Conservation (phyloP, 2,888 invertebrate species). For the Drosophila dives region DNA sequence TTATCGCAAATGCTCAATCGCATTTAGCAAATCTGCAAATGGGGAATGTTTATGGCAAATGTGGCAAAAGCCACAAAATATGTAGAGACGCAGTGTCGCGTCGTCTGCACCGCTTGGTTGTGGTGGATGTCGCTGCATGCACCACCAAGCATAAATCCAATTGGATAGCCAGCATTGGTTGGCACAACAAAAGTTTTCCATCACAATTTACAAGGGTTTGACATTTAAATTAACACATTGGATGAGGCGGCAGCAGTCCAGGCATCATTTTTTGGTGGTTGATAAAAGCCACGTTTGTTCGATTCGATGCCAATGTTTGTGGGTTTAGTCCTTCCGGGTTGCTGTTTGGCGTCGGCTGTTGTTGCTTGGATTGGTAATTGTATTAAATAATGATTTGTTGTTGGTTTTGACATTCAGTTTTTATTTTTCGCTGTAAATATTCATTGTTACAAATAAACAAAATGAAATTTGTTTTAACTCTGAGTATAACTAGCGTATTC, state of each 20-base stretch:
- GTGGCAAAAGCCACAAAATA: conserved; percentile 58
- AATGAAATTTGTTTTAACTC: conserved; percentile 59
- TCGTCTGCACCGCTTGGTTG: conserved; percentile 31
- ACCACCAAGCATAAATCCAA: conserved; percentile 69
- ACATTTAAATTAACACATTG: conserved; percentile 63
- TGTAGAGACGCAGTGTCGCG: conserved; percentile 23
- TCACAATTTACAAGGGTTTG: conserved; percentile 50
- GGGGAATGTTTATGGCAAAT: conserved; percentile 30
- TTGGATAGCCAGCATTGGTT: conserved; percentile 45
- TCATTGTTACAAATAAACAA: conserved; percentile 75
- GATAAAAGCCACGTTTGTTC: conserved; percentile 22
- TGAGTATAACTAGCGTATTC: conserved; percentile 74
- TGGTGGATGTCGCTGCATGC: conserved; percentile 65
- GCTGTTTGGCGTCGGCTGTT: conserved; percentile 28
- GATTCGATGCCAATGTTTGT: conserved; percentile 2
- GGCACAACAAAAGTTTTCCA: conserved; percentile 36
- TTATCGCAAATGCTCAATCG: conserved; percentile 12
- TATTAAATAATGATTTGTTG: conserved; percentile 18
- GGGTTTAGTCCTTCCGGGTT: conserved; percentile 54
- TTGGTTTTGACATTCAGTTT: conserved; percentile 70
- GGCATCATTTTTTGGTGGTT: conserved; percentile 34
- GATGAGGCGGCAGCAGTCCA: background rate
- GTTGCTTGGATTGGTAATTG: background rate
- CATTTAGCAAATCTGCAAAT: conserved; percentile 16
- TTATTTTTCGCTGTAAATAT: conserved; percentile 72